Percentiles rank a stretch among this genome's conserved stretches.
Conservation (phyloP, 1,140 invertebrate species). For the Dendroctonus ponderosae region DNA sequence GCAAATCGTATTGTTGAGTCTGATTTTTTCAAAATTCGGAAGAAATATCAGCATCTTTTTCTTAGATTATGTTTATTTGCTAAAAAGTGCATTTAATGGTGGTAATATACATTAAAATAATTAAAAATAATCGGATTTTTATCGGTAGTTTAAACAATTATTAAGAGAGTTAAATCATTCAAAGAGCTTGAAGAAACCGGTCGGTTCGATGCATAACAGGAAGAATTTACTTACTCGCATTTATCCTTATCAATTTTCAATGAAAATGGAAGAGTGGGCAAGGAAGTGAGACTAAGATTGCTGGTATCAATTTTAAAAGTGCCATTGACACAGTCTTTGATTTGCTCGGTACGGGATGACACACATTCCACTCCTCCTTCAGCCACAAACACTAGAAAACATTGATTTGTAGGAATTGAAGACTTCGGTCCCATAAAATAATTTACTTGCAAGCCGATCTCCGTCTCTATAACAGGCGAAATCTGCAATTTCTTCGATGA, state of each 20-base stretch:
- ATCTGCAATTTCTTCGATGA: slow-evolving; percentile 56
- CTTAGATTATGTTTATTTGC: background rate
- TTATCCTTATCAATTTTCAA: slow-evolving; percentile 47
- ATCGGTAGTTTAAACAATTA: too few species aligned
- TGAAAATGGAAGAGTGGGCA: slow-evolving; percentile 57
- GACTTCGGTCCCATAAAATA: background rate
- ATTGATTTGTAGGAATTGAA: slow-evolving; percentile 2
- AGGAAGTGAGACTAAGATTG: slow-evolving; percentile 40
- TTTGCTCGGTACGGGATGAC: slow-evolving; percentile 57
- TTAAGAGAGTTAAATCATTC: too few species aligned
- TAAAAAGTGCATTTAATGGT: background rate
- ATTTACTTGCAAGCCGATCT: slow-evolving; percentile 73
- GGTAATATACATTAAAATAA: too few species aligned
- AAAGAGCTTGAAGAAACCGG: too few species aligned
- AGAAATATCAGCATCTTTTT: background rate
- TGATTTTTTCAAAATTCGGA: background rate
- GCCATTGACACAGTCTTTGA: slow-evolving; percentile 63
- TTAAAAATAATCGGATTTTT: too few species aligned
- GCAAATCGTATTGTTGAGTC: too few species aligned
- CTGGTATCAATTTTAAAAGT: slow-evolving; percentile 51
- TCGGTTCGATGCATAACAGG: too few species aligned
- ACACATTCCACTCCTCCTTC: slow-evolving; percentile 75
- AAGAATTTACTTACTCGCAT: slow-evolving; percentile 58
- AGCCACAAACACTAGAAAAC: slow-evolving; percentile 68
- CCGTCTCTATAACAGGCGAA: slow-evolving; percentile 77